Percentiles rank a stretch among this genome's conserved stretches.
phyloP scores from a whole-genome alignment of 2,888 invertebrate species.

The Sphecodes monilicornis region DNA sequence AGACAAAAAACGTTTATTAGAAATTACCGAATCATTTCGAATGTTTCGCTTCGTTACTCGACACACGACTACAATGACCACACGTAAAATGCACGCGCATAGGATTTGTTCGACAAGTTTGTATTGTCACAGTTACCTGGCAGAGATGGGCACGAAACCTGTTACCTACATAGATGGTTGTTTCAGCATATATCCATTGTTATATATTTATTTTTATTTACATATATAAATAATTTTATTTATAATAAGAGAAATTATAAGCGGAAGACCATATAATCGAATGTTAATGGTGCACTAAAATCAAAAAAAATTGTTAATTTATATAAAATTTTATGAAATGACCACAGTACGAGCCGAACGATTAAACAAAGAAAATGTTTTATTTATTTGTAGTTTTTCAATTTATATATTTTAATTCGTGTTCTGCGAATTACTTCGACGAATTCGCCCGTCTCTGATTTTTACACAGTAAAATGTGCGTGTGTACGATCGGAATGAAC shows the following conservation, averaged over 20 bases:
- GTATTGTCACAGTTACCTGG: neutral
- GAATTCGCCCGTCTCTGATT: neutral
- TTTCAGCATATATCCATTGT: neutral
- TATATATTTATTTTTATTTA: conserved; percentile 6
- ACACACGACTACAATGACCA: neutral
- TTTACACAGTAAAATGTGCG: neutral
- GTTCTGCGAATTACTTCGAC: neutral
- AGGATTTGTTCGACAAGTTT: neutral
- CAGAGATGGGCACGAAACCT: conserved; percentile 4
- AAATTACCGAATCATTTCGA: neutral
- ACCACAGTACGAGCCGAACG: neutral
- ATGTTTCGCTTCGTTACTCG: conserved; percentile 5
- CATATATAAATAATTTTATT: neutral
- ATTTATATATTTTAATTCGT: neutral
- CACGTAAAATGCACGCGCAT: neutral
- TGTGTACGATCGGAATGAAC: neutral
- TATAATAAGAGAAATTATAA: neutral
- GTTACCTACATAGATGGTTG: neutral
- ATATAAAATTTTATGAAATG: neutral
- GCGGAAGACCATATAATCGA: neutral
- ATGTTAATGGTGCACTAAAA: neutral
- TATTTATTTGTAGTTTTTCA: neutral
- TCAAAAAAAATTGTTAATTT: neutral
- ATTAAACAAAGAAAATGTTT: neutral
- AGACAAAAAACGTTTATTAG: neutral